Conservation (phyloP, 2,888 invertebrate genomes). For the Mesorhabditis spiculigera region DNA sequence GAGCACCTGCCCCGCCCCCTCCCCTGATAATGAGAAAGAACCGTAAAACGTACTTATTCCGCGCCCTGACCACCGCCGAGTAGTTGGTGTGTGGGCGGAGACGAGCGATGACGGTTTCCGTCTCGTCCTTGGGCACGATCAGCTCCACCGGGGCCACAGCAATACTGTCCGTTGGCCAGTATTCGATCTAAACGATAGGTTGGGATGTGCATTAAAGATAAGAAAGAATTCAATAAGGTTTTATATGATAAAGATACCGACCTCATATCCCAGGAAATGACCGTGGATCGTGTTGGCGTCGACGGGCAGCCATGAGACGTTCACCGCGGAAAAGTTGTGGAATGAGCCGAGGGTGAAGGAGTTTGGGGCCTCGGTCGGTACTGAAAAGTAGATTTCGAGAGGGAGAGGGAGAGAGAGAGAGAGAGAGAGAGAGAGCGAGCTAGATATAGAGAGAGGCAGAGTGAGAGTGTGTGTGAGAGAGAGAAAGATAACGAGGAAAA, state of each 20-base stretch:
- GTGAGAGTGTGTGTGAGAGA: too few species aligned
- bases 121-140: constrained; percentile 59
- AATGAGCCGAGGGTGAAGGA: constrained; percentile 78
- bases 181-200: constrained; percentile 32
- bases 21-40: background rate
- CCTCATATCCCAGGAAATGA: constrained; percentile 87
- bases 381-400: constrained; percentile 56
- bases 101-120: background rate
- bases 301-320: constrained; percentile 84
- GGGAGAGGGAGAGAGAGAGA: too few species aligned
- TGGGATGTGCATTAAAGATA: too few species aligned
- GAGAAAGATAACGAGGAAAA: too few species aligned
- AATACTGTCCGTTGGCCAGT: constrained; percentile 38
- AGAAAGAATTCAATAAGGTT: too few species aligned
- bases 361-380: constrained; percentile 75
- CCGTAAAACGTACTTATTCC: constrained; percentile 69
- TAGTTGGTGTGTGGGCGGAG: constrained; percentile 75
- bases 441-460: too few species aligned
- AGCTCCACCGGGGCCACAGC: constrained; percentile 60
- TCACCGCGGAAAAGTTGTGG: constrained; percentile 76
- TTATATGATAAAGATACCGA: constrained; percentile 35
- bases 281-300: constrained; percentile 73
- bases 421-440: too few species aligned
- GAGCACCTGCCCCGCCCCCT: too few species aligned
- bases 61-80: constrained; percentile 80